Base-by-base conservation (phyloP, 2,797 vertebrate genomes). In the Poecilia gillii region DNA sequence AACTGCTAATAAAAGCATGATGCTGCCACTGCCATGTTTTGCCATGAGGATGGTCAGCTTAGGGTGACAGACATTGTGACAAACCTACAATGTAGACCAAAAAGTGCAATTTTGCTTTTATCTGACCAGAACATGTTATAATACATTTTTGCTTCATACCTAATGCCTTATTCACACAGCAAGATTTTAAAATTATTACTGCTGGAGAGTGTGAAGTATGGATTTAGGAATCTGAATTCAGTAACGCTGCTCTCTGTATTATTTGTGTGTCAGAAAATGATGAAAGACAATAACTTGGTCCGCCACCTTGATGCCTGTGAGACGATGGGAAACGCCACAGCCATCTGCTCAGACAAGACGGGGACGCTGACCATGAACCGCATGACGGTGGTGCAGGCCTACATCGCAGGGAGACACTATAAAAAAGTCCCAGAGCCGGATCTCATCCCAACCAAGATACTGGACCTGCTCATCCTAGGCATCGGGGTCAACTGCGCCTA, bases 211-310 rank as follows among this genome's bases (percentile, higher is more conserved):
- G 25, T 31, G 9, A 59, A 59, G 25, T 31, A 31, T 31, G 55
- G 55, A 31, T 59, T 59, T 12, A 14, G 25, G 9, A 13, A 31
- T 59, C 55, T 59, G 55, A 59, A 31, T 59, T 59, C 23, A 28
- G n/a, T 31, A 31, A 14, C 9, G 12, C 55, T 59, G n/a, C n/a
- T 28, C 55, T 57, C 25, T 45, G 9, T 68, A 3, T 25, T 16
- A 75, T 11, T 79, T 71, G 43, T 71, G 51, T 85, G 28, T 74
- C 91, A 99, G 98, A 99, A 99, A 99, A 99, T 99, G 98, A 99
- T 99, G 98, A 99, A 97, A 80, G 98, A 99, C 85, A 99, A 99
- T 92, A 99, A 99, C 86, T 93, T 99, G 78, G 98, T 99, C 20
- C 94, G 98, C 80, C 98, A 99, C 93, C 93, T 99, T 91, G 98